phyloP scores from a whole-genome alignment of 2,888 invertebrate species.

The Odontothrips loti region DNA sequence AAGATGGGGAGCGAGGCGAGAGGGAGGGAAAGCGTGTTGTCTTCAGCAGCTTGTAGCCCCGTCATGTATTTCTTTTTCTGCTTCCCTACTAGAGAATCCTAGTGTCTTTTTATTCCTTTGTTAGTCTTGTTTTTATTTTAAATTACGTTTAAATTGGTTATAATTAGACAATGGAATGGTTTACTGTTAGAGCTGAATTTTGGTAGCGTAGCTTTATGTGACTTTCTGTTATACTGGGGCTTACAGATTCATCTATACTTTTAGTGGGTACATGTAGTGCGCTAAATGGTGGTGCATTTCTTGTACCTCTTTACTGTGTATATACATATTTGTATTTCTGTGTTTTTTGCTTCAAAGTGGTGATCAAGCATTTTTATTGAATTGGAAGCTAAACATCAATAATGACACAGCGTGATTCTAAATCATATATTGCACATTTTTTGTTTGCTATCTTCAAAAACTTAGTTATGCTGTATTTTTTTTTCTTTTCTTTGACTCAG shows the following conservation, averaged over 20 bases:
- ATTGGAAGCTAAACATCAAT: too few relatives aligned
- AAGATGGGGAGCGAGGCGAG: neutral
- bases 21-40: neutral
- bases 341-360: neutral
- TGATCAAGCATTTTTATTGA: neutral
- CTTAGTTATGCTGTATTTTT: too few relatives aligned
- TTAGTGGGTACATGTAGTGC: neutral
- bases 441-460: neutral
- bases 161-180: too few relatives aligned
- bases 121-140: neutral
- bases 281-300: neutral
- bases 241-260: too few relatives aligned
- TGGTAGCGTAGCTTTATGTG: too few relatives aligned
- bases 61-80: neutral
- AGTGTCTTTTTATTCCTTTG: neutral
- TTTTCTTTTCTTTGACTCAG: neutral
- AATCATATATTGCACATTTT: neutral
- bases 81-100: neutral
- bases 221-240: too few relatives aligned
- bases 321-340: neutral
- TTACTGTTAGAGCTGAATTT: too few relatives aligned
- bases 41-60: neutral
- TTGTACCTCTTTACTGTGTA: neutral
- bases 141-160: neutral
- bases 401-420: neutral